Conservation (phyloP, 2,888 invertebrate genomes). For the Caenorhabditis sinica region DNA sequence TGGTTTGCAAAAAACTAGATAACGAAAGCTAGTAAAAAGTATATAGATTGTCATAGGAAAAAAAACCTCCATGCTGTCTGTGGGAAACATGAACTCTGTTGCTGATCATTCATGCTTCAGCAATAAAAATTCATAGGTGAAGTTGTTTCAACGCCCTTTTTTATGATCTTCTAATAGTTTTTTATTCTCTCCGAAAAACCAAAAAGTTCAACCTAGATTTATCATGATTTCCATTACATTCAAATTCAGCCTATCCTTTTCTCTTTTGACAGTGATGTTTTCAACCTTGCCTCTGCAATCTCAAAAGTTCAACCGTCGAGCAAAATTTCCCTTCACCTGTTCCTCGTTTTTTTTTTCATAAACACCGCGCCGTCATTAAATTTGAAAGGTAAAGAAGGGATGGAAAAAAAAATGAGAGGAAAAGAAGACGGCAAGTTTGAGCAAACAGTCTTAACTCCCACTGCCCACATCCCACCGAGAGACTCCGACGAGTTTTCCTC, state of each 20-base stretch:
- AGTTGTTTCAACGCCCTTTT: not conserved
- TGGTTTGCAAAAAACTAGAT: no score
- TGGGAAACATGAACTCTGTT: not conserved
- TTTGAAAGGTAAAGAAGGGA: slow-evolving; percentile 57
- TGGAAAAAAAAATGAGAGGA: slow-evolving; percentile 4
- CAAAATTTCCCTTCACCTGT: slow-evolving; percentile 18
- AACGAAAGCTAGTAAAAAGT: no score
- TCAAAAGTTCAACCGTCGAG: slow-evolving; percentile 37
- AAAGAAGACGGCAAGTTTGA: slow-evolving; percentile 56
- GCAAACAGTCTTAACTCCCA: slow-evolving; percentile 61
- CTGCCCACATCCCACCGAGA: slow-evolving; percentile 25
- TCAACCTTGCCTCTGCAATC: slow-evolving; percentile 8
- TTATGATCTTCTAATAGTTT: not conserved
- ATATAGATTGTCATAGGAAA: no score
- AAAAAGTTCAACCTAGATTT: no score
- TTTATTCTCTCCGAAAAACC: no score
- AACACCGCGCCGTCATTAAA: slow-evolving; percentile 40
- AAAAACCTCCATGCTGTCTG: not conserved
- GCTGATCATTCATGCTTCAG: not conserved
- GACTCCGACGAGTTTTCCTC: slow-evolving; percentile 3
- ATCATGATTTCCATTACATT: no score
- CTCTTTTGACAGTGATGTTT: slow-evolving; percentile 12
- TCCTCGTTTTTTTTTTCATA: slow-evolving; percentile 38
- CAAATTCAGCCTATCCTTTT: not conserved
- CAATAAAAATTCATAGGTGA: not conserved